Percentiles rank a stretch among this genome's conserved stretches.
These are phyloP conservation scores for Thymelicus sylvestris DNA, from an alignment of 2,888 invertebrate species.

Conservation along the genomic window DNA sequence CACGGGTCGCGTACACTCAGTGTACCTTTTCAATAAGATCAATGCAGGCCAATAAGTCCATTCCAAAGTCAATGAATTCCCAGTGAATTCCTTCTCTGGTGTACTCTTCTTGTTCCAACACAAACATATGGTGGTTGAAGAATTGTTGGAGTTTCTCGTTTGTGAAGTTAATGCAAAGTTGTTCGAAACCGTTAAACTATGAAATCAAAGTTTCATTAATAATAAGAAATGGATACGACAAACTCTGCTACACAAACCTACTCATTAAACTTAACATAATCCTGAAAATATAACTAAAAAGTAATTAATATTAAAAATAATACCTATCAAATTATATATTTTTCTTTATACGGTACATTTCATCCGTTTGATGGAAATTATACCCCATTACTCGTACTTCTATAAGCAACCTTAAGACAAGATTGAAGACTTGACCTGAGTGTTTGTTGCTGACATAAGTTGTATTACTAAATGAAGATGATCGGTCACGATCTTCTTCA, in stretches of 20 bases:
- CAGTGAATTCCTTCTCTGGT: constrained; percentile 98
- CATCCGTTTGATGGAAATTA: too few relatives aligned
- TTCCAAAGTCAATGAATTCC: constrained; percentile 99
- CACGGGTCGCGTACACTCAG: constrained; percentile 63
- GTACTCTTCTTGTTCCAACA: constrained; percentile 99
- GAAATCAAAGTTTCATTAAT: constrained; percentile 70
- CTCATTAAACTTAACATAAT: not conserved
- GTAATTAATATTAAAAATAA: too few relatives aligned
- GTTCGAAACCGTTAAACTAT: constrained; percentile 99
- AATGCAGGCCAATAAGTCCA: constrained; percentile 99
- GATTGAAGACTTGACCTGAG: not conserved
- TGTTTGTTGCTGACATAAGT: not conserved
- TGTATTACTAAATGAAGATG: not conserved
- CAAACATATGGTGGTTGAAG: constrained; percentile 99
- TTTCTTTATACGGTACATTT: too few relatives aligned
- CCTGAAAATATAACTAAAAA: not conserved
- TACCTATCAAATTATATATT: too few relatives aligned
- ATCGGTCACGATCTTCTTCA: not conserved
- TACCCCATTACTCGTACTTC: too few relatives aligned
- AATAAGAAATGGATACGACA: constrained; percentile 46
- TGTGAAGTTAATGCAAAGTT: constrained; percentile 99
- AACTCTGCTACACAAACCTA: not conserved
- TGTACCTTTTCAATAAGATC: constrained; percentile 98
- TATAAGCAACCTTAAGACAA: not conserved
- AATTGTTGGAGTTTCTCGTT: constrained; percentile 99